Evolutionary conservation across 2,113 vertebrate genomes (phyloP).

Genomic region (Acrocephalus kingi): DNA sequence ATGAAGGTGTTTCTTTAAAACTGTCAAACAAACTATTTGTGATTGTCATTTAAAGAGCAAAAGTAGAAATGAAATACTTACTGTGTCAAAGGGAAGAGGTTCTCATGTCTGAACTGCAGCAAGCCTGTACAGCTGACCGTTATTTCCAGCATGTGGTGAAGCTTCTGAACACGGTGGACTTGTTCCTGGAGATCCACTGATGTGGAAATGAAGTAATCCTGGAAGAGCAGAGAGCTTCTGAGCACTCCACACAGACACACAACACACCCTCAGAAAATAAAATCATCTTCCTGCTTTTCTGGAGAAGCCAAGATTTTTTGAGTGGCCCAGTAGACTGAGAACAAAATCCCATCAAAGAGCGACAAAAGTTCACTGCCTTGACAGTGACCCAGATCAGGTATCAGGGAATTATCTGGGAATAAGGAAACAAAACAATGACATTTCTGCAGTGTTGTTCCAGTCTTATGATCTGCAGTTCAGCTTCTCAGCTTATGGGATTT

Average conservation of each 20-base stretch:
- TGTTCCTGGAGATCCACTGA: conserved; percentile 88
- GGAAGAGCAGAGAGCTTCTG: neutral
- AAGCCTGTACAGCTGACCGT: conserved; percentile 85
- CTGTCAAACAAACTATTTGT: neutral
- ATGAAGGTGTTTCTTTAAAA: neutral
- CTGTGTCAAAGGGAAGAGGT: conserved; percentile 91
- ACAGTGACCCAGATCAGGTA: neutral
- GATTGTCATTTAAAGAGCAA: neutral
- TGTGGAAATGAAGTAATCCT: conserved; percentile 89
- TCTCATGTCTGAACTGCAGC: conserved; percentile 86
- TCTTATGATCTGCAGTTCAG: neutral
- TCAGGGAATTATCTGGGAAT: neutral
- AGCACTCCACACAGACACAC: neutral
- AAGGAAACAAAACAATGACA: neutral
- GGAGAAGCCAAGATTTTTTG: neutral
- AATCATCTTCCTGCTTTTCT: neutral
- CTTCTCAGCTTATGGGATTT: neutral
- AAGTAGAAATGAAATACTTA: conserved; percentile 64
- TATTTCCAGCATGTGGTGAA: conserved; percentile 94
- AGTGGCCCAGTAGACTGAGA: neutral
- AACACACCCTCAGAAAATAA: neutral
- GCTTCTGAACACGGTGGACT: conserved; percentile 85
- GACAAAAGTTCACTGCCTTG: neutral
- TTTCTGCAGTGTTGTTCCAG: neutral
- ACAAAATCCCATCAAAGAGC: neutral